These are phyloP conservation scores for Cossypha polioptera DNA, from an alignment of 2,797 vertebrate species.

Conservation along the genomic window DNA sequence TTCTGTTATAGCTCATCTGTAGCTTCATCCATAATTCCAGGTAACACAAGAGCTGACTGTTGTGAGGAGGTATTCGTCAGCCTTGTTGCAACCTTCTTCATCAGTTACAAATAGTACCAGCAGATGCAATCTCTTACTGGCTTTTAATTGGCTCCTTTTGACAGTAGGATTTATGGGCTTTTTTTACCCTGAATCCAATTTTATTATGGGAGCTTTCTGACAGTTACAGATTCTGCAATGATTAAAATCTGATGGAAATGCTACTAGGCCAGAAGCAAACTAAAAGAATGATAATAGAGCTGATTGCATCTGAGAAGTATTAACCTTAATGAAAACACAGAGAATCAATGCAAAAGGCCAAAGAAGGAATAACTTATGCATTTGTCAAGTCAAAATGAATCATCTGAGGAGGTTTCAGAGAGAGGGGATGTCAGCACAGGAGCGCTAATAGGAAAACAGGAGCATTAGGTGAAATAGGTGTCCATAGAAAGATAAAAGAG, in stretches of 20 bases:
- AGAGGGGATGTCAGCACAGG: not conserved
- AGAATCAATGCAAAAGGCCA: not conserved
- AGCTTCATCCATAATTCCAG: not conserved
- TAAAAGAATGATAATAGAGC: constrained; percentile 15
- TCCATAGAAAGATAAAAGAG: not conserved
- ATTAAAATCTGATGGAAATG: not conserved
- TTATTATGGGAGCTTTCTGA: not conserved
- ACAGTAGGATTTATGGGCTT: not conserved
- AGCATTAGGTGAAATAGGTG: not conserved
- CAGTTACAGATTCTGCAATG: not conserved
- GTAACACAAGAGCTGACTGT: not conserved
- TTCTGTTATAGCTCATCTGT: not conserved
- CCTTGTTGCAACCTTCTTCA: not conserved
- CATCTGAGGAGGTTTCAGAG: not conserved
- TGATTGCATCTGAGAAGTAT: constrained; percentile 7
- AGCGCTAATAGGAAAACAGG: not conserved
- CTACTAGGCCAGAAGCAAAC: not conserved
- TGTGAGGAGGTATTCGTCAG: not conserved
- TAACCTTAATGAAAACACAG: constrained; percentile 25
- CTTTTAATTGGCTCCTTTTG: constrained; percentile 12
- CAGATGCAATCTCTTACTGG: not conserved
- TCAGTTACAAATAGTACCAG: not conserved
- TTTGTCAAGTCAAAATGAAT: not conserved
- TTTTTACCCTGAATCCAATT: not conserved
- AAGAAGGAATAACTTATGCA: not conserved